phyloP scores from a whole-genome alignment of 1,140 invertebrate species.

The Ceratosolen fusciceps region DNA sequence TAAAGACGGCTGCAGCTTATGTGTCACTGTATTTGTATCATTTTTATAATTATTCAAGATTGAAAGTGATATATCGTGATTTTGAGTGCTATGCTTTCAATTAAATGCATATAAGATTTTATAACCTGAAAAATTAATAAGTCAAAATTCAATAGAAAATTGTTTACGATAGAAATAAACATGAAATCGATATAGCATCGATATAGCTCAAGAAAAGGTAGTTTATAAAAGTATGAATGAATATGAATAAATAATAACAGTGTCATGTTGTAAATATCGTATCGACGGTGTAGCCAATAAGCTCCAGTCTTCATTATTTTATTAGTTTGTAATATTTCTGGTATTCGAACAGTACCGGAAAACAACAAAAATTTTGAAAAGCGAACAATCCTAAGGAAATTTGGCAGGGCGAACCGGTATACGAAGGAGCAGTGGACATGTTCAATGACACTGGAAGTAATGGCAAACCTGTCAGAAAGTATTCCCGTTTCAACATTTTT shows the following conservation, averaged over 20 bases:
- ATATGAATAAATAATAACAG: too few relatives aligned
- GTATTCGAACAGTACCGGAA: neutral
- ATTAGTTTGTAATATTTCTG: neutral
- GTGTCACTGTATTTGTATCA: neutral
- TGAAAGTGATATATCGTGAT: too few relatives aligned
- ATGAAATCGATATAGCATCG: too few relatives aligned
- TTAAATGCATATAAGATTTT: too few relatives aligned
- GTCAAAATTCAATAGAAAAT: too few relatives aligned
- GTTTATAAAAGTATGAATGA: too few relatives aligned
- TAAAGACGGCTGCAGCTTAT: neutral
- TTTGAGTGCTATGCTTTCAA: too few relatives aligned
- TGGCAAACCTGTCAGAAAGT: neutral
- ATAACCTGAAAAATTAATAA: too few relatives aligned
- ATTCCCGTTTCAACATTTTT: slow-evolving; percentile 67
- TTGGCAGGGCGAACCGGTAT: neutral
- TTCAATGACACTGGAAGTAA: neutral
- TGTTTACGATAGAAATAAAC: too few relatives aligned
- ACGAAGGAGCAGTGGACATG: neutral
- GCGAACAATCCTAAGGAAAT: slow-evolving; percentile 7
- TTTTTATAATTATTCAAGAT: too few relatives aligned
- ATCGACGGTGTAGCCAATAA: neutral
- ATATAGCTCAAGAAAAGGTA: too few relatives aligned
- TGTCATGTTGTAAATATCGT: too few relatives aligned
- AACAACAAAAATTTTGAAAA: neutral
- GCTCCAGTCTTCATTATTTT: neutral